Evolutionary conservation across 2,888 invertebrate genomes (phyloP).

Genomic region (Synergus japonicus): DNA sequence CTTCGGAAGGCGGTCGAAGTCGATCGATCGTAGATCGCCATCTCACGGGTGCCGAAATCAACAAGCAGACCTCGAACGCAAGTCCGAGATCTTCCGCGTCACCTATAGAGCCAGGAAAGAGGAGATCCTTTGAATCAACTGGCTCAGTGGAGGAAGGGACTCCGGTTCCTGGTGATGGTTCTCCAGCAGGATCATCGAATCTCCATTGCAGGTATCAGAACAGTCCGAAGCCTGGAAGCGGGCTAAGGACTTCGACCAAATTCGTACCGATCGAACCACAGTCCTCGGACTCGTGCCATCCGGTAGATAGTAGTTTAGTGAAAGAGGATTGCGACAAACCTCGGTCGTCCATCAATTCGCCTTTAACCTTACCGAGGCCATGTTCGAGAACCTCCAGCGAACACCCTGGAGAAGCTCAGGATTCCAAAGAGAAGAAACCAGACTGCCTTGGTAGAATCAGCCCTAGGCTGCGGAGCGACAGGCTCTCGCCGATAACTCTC

Average conservation of each 20-base stretch:
- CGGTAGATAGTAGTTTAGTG: constrained; percentile 36
- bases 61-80: constrained; percentile 46
- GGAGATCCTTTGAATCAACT: constrained; percentile 43
- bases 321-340: constrained; percentile 15
- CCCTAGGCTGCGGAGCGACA: constrained; percentile 57
- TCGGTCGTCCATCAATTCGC: constrained; percentile 44
- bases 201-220: constrained; percentile 22
- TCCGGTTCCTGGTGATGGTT: constrained; percentile 12
- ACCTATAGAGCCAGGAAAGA: constrained; percentile 43
- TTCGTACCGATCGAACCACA: constrained; percentile 53
- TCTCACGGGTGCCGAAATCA: constrained; percentile 61
- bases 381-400: constrained; percentile 29
- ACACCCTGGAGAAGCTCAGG: constrained; percentile 29
- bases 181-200: constrained; percentile 27
- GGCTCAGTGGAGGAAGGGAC: constrained; percentile 40
- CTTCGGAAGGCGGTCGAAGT: not conserved
- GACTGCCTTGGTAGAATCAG: constrained; percentile 63
- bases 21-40: constrained; percentile 59
- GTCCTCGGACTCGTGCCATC: constrained; percentile 44
- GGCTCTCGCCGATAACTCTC: constrained; percentile 58
- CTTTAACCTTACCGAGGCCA: constrained; percentile 35
- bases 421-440: constrained; percentile 54
- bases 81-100: constrained; percentile 52
- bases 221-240: constrained; percentile 3
- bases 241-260: constrained; percentile 45